These are phyloP conservation scores for Marasmarcha lunaedactyla DNA, from an alignment of 2,888 invertebrate genomes.

Conservation along the genomic window DNA sequence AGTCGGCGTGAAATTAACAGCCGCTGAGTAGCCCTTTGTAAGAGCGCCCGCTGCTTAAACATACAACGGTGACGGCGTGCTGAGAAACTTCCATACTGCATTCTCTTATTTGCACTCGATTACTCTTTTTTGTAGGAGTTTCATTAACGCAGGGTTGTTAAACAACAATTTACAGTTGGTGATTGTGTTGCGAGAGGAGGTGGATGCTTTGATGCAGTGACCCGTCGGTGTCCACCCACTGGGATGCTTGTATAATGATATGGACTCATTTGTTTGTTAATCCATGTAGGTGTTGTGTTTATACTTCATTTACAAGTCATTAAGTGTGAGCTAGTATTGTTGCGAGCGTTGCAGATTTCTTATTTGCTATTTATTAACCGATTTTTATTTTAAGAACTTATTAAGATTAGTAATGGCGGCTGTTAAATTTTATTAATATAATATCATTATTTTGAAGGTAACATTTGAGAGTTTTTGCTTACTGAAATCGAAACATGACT, in stretches of 20 bases:
- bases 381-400: too few relatives aligned
- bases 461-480: too few relatives aligned
- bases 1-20: constrained; percentile 72
- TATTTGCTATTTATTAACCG: too few relatives aligned
- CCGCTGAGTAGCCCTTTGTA: constrained; percentile 63
- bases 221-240: too few relatives aligned
- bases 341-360: too few relatives aligned
- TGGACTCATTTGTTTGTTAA: not conserved
- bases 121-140: constrained; percentile 51
- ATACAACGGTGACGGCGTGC: constrained; percentile 66
- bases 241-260: too few relatives aligned
- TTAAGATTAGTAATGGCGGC: too few relatives aligned
- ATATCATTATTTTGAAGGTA: too few relatives aligned
- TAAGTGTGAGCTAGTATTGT: too few relatives aligned
- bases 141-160: constrained; percentile 55
- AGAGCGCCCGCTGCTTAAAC: constrained; percentile 62
- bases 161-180: constrained; percentile 47
- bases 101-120: constrained; percentile 66
- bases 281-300: not conserved
- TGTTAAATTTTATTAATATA: too few relatives aligned
- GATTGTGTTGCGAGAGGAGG: constrained; percentile 23
- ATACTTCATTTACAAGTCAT: too few relatives aligned
- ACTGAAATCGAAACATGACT: too few relatives aligned
- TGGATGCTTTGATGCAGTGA: not conserved
- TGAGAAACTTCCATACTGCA: constrained; percentile 48